These are phyloP conservation scores for Apamea anceps DNA, from an alignment of 2,888 invertebrate genomes.

Conservation along the genomic window DNA sequence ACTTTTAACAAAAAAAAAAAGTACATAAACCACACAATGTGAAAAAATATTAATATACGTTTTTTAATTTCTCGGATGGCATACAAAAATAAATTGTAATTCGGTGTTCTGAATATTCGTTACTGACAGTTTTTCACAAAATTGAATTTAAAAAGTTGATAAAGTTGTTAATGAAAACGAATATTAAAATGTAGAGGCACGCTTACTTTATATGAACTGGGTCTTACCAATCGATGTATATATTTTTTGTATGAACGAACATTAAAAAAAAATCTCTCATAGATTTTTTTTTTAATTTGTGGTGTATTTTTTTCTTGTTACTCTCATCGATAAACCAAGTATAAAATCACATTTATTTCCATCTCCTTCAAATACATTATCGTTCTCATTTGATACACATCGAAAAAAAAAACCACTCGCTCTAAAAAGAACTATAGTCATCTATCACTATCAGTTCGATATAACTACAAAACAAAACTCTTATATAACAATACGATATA, in stretches of 20 bases:
- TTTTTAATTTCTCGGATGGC: constrained; percentile 19
- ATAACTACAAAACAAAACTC: constrained; percentile 70
- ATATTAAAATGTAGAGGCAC: constrained; percentile 10
- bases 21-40: not conserved
- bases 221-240: not conserved
- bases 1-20: constrained; percentile 8
- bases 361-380: not conserved
- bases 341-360: not conserved
- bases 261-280: not conserved
- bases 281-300: not conserved
- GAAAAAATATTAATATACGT: not conserved
- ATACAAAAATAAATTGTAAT: constrained; percentile 42
- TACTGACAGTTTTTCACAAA: constrained; percentile 4
- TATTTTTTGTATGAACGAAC: not conserved
- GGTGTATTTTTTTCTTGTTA: not conserved
- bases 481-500: constrained; percentile 70
- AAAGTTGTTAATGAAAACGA: constrained; percentile 14
- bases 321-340: constrained; percentile 1
- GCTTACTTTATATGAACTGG: constrained; percentile 19
- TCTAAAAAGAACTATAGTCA: constrained; percentile 46
- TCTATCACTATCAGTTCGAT: constrained; percentile 76
- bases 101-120: constrained; percentile 31
- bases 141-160: constrained; percentile 23
- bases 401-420: constrained; percentile 19
- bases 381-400: constrained; percentile 16